Evolutionary conservation across 2,113 vertebrate genomes (phyloP), one percentile per base, ranked within the genome.

Genomic region (Ageneiosus marmoratus): DNA sequence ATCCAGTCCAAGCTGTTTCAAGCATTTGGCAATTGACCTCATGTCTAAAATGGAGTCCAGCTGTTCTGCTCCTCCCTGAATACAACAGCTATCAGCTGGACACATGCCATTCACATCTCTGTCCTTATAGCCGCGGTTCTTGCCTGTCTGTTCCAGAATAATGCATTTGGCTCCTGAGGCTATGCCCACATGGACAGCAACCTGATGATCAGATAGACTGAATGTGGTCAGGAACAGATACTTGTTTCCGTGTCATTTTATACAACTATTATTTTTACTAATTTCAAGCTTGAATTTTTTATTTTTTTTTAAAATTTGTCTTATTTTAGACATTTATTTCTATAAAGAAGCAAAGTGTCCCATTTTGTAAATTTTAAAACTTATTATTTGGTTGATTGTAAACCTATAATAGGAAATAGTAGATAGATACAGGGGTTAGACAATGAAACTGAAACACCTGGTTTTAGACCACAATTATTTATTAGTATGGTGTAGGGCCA

Each of bases 111-210:
- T 87, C 76, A 93, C 89, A 83, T 97, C 95, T 32, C 62, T 88
- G 32, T 96, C 93, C 44, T 9, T 88, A 90, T 96, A 98, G 37
- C 93, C 92, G 78, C 79, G 84, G 92, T 96, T 97, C 91, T 92
- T 95, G 82, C 93, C 95, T 18, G 92, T 94, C 90, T 96, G 96
- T 88, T 96, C 95, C 60, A 97, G 89, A 87, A 92, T 88, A 85
- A 96, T 84, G 0, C 86, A 89, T 75, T 90, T 93, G 89, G 92
- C 58, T 0, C 93, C 91, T 12, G 92, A 84, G 84, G 92, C 91
- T 80, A 95, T 63, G 32, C 96, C 96, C 67, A 96, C 82, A 0
- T 96, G 95, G 80, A 96, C 91, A 41, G 84, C 87, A 48, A 97
- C 89, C 96, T 96, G 88, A 27, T 46, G 85, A 87, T 83, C 84